These are phyloP conservation scores for Haplochromis burtoni DNA, from an alignment of 2,113 vertebrate genomes.

Conservation along the genomic window DNA sequence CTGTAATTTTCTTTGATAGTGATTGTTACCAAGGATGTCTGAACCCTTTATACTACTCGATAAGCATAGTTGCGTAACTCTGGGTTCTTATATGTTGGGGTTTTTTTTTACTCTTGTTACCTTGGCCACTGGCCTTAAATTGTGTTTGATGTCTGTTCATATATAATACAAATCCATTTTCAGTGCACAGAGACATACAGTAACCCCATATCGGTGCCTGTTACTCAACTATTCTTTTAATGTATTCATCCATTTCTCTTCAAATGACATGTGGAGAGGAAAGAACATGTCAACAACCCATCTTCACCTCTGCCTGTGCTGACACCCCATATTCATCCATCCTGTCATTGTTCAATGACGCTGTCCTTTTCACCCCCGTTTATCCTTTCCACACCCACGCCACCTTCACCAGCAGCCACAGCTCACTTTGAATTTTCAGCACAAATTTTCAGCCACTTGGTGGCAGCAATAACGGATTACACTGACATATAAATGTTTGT, in stretches of 20 bases:
- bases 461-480: background rate
- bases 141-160: background rate
- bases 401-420: background rate
- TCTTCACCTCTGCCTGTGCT: background rate
- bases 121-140: background rate
- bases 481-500: background rate
- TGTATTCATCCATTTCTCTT: background rate
- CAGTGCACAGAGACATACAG: background rate
- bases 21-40: conserved; percentile 51
- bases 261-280: background rate
- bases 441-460: background rate
- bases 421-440: background rate
- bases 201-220: background rate
- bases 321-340: background rate
- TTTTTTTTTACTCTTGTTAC: background rate
- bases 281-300: background rate
- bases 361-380: background rate
- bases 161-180: background rate
- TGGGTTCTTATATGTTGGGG: background rate
- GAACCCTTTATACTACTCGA: conserved; percentile 10
- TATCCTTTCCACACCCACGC: background rate
- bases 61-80: conserved; percentile 28
- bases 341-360: background rate
- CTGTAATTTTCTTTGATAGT: background rate
- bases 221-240: background rate